These are phyloP conservation scores for Acleris holmiana DNA, from an alignment of 2,888 invertebrate species.

Conservation along the genomic window DNA sequence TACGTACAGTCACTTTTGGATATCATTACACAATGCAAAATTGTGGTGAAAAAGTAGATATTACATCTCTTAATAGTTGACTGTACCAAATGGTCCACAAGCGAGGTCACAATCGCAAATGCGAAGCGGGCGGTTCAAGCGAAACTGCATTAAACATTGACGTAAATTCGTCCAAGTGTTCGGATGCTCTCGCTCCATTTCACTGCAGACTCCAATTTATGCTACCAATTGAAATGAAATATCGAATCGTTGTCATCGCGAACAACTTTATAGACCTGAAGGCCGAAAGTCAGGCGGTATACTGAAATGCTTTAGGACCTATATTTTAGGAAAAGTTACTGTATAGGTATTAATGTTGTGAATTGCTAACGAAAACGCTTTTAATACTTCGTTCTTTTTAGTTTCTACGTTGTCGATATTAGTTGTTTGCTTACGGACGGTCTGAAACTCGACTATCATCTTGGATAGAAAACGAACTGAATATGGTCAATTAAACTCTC, in stretches of 20 bases:
- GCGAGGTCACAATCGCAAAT: conserved; percentile 49
- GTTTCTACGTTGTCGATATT: no score
- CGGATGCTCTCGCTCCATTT: conserved; percentile 47
- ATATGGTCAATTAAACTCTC: no score
- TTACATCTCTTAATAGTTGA: no score
- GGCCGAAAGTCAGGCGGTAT: conserved; percentile 7
- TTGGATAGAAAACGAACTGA: no score
- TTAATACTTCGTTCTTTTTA: no score
- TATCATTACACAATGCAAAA: no score
- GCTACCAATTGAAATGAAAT: conserved; percentile 30
- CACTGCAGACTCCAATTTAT: conserved; percentile 33
- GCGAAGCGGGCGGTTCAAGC: conserved; percentile 55
- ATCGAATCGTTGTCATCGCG: conserved; percentile 27
- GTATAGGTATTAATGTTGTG: neutral
- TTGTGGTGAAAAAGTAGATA: no score
- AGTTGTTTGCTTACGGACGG: neutral
- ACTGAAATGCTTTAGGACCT: conserved; percentile 12
- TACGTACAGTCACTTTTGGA: conserved; percentile 1
- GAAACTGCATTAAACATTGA: conserved; percentile 64
- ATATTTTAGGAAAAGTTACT: conserved; percentile 17
- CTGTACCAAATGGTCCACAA: conserved; percentile 26
- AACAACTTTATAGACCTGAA: conserved; percentile 1
- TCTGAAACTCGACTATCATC: no score
- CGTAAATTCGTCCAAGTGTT: conserved; percentile 49
- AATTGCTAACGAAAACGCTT: neutral